Evolutionary conservation across 2,888 invertebrate species (phyloP).

Genomic region (Drosophila tripunctata): DNA sequence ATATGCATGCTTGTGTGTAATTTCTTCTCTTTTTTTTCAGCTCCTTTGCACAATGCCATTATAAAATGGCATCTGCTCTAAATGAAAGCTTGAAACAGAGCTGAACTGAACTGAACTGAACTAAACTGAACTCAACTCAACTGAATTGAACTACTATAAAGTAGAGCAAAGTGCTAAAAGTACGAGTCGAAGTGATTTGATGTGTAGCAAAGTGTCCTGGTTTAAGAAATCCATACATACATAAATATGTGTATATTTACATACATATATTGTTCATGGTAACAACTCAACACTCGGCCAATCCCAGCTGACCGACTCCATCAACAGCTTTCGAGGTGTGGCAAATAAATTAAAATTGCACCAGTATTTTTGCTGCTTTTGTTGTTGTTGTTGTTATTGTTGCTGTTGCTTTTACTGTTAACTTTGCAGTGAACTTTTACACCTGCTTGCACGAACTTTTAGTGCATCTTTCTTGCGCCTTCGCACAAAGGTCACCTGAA

Average conservation of each 20-base stretch:
- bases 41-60: constrained; percentile 54
- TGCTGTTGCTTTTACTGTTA: constrained; percentile 19
- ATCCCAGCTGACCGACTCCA: constrained; percentile 2
- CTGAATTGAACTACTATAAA: background rate
- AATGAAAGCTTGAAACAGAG: background rate
- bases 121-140: background rate
- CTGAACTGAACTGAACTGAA: background rate
- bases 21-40: constrained; percentile 30
- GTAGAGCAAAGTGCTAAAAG: background rate
- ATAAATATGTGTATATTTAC: no score
- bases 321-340: constrained; percentile 17
- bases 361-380: constrained; percentile 6
- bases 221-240: no score
- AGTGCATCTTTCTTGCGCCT: constrained; percentile 39
- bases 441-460: constrained; percentile 51
- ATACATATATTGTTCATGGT: background rate
- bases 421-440: constrained; percentile 64
- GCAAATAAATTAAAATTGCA: constrained; percentile 66
- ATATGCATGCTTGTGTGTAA: constrained; percentile 62
- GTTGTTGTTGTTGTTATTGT: background rate
- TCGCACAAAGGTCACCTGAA: constrained; percentile 59
- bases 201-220: background rate
- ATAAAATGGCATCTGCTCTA: constrained; percentile 44
- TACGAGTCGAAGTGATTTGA: background rate
- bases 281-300: background rate